phyloP scores from a whole-genome alignment of 2,888 invertebrate species.

The Laothoe populi region DNA sequence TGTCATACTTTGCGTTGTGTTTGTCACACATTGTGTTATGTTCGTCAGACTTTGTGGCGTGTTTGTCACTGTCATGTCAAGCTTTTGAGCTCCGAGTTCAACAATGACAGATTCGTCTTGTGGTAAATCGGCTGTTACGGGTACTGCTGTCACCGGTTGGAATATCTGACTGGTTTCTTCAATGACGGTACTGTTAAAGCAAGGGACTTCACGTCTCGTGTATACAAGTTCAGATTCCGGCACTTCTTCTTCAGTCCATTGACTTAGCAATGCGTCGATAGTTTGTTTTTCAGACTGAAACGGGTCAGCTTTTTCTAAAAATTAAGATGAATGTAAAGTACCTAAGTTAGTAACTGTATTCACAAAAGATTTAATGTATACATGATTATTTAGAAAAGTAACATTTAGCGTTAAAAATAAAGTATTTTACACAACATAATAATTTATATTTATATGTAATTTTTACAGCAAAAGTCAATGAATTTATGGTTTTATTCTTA shows the following conservation, averaged over 20 bases:
- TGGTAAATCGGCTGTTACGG: constrained; percentile 52
- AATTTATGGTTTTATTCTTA: too few species aligned
- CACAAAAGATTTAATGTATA: too few species aligned
- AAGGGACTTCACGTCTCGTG: constrained; percentile 53
- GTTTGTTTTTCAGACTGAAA: constrained; percentile 74
- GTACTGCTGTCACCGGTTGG: constrained; percentile 66
- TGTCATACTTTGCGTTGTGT: background rate
- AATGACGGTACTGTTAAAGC: constrained; percentile 72
- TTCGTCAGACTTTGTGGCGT: background rate
- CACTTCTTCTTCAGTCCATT: constrained; percentile 78
- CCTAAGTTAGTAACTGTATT: too few species aligned
- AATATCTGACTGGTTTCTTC: constrained; percentile 72
- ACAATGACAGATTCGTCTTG: constrained; percentile 62
- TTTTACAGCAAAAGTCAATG: too few species aligned
- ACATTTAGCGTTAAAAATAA: too few species aligned
- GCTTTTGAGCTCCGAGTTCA: constrained; percentile 52
- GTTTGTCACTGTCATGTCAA: background rate
- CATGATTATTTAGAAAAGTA: too few species aligned
- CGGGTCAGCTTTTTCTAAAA: constrained; percentile 70
- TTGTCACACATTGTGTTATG: constrained; percentile 3
- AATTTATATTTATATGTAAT: too few species aligned
- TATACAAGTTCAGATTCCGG: constrained; percentile 61
- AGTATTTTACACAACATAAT: too few species aligned
- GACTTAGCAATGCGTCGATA: constrained; percentile 74
- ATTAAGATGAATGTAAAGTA: background rate